Evolutionary conservation across 2,888 invertebrate species (phyloP).

Genomic region (Andrena fulva): DNA sequence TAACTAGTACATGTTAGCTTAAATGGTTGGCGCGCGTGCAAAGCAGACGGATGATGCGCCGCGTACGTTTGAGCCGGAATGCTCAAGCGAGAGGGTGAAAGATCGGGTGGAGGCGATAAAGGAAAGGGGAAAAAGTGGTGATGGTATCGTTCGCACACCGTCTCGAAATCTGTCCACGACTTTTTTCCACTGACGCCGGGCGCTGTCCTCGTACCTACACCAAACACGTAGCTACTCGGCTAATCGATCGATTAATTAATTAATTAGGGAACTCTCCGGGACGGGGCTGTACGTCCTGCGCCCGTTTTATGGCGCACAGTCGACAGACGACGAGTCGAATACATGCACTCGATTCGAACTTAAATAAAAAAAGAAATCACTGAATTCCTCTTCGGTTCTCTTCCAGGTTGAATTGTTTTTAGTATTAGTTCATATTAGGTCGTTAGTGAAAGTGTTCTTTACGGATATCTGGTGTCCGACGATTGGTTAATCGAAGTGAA

Average conservation of each 20-base stretch:
- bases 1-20: conserved; percentile 75
- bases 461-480: no score
- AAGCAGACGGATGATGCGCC: conserved; percentile 9
- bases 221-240: conserved; percentile 27
- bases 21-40: conserved; percentile 56
- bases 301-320: not conserved
- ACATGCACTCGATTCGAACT: not conserved
- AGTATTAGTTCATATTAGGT: no score
- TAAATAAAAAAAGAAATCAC: no score
- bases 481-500: no score
- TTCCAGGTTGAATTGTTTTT: not conserved
- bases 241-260: conserved; percentile 48
- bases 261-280: conserved; percentile 52
- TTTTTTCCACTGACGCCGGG: conserved; percentile 77
- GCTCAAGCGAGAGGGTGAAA: conserved; percentile 11
- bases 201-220: conserved; percentile 56
- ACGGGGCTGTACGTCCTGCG: conserved; percentile 37
- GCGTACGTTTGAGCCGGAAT: conserved; percentile 42
- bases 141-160: conserved; percentile 67
- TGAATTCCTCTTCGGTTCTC: not conserved
- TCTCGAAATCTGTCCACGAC: conserved; percentile 81
- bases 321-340: not conserved
- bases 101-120: conserved; percentile 21
- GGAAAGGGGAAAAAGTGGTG: conserved; percentile 38
- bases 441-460: no score